phyloP scores from a whole-genome alignment of 2,797 vertebrate species.

The Odontamblyopus rebecca region DNA sequence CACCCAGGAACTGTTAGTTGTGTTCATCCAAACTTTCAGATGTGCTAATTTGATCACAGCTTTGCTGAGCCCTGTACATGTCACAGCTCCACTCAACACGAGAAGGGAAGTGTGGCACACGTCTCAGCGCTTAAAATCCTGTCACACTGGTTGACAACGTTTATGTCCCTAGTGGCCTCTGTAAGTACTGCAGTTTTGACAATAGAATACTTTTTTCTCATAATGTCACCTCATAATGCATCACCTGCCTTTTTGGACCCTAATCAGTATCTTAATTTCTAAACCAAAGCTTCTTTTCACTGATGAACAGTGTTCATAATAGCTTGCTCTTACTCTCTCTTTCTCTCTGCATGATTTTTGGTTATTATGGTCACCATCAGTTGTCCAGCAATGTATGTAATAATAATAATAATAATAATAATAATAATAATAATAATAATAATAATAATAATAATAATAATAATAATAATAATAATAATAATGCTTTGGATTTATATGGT shows the following conservation, averaged over 20 bases:
- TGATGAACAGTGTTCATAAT: too few species aligned
- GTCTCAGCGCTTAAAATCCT: neutral
- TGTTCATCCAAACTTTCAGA: conserved; percentile 40
- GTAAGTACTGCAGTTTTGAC: too few species aligned
- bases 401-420: too few species aligned
- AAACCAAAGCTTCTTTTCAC: too few species aligned
- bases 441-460: too few species aligned
- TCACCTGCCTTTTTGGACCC: neutral
- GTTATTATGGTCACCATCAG: too few species aligned
- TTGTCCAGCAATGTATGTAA: too few species aligned
- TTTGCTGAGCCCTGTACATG: conserved; percentile 22
- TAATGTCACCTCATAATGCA: too few species aligned
- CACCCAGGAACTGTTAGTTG: conserved; percentile 36
- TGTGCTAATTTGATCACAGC: conserved; percentile 57
- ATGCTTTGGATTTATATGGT: too few species aligned
- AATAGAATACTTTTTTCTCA: too few species aligned
- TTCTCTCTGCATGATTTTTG: neutral
- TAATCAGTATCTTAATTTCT: neutral
- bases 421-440: too few species aligned
- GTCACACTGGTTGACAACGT: neutral
- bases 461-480: too few species aligned
- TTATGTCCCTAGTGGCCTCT: neutral
- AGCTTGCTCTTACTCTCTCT: neutral
- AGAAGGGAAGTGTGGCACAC: conserved; percentile 4
- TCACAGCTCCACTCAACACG: conserved; percentile 35